A percentile compares a stretch with the other conserved stretches of the same genome.
These are phyloP conservation scores for Serilophus lunatus DNA, from an alignment of 2,113 vertebrate species.

Conservation along the genomic window DNA sequence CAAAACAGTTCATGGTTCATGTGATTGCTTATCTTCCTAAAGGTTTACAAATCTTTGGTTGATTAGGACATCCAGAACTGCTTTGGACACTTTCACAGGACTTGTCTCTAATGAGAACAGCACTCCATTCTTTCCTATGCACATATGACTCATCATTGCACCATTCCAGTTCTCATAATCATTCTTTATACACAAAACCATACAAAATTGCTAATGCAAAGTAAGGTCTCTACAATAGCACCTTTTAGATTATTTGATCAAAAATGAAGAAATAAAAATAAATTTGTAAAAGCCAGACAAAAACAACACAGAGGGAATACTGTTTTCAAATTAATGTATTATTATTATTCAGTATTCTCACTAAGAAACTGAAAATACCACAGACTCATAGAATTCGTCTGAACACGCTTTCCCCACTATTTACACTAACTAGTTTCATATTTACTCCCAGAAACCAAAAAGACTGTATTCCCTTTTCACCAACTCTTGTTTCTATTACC, in stretches of 20 bases:
- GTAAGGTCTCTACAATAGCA: neutral
- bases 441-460: neutral
- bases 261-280: neutral
- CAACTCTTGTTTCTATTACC: neutral
- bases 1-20: neutral
- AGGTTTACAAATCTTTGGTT: neutral
- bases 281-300: neutral
- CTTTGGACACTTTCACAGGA: neutral
- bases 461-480: neutral
- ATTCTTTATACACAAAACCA: neutral
- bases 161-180: neutral
- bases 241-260: neutral
- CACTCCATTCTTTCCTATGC: neutral
- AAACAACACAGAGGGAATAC: neutral
- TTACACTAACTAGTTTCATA: neutral
- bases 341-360: neutral
- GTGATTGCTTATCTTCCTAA: neutral
- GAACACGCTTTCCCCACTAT: neutral
- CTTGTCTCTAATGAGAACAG: neutral
- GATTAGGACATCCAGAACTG: neutral
- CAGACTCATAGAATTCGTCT: neutral
- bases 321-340: neutral
- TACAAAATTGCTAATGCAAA: neutral
- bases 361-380: neutral
- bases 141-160: neutral